Conservation (phyloP, 1,140 invertebrate species). For the Anadara kagoshimensis region DNA sequence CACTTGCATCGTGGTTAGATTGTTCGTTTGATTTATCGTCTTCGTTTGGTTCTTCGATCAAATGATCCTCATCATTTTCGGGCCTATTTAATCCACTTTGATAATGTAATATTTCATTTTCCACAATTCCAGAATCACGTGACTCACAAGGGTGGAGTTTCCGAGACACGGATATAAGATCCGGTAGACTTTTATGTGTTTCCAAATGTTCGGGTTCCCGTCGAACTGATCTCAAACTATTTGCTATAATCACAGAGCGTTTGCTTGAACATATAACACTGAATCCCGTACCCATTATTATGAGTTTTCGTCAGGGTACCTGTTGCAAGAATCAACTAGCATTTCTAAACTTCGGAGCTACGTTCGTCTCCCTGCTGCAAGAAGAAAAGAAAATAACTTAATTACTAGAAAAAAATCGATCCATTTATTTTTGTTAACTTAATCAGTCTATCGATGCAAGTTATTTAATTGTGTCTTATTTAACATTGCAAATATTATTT, state of each 20-base stretch:
- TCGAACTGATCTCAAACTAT: conserved; percentile 41
- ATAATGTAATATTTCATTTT: conserved; percentile 49
- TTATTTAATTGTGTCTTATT: no score
- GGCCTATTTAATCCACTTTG: conserved; percentile 25
- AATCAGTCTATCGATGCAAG: no score
- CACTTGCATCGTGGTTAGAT: conserved; percentile 25
- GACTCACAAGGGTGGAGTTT: conserved; percentile 53
- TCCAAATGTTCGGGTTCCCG: conserved; percentile 39
- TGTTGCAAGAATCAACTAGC: no score
- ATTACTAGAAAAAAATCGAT: no score
- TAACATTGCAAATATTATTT: no score
- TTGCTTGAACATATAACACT: conserved; percentile 46
- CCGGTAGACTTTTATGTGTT: conserved; percentile 23
- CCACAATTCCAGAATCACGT: conserved; percentile 52
- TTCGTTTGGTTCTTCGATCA: conserved; percentile 20
- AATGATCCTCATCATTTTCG: conserved; percentile 18
- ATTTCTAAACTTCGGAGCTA: no score
- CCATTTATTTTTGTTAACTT: no score
- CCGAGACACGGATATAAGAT: conserved; percentile 25
- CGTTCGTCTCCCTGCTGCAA: no score
- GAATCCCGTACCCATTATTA: conserved; percentile 47
- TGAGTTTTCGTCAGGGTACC: no score
- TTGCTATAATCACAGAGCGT: conserved; percentile 46
- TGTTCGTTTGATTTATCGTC: conserved; percentile 11
- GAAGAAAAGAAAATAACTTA: no score